Base-by-base conservation (phyloP, 1,140 invertebrate genomes). In the Bombus fervidus region DNA sequence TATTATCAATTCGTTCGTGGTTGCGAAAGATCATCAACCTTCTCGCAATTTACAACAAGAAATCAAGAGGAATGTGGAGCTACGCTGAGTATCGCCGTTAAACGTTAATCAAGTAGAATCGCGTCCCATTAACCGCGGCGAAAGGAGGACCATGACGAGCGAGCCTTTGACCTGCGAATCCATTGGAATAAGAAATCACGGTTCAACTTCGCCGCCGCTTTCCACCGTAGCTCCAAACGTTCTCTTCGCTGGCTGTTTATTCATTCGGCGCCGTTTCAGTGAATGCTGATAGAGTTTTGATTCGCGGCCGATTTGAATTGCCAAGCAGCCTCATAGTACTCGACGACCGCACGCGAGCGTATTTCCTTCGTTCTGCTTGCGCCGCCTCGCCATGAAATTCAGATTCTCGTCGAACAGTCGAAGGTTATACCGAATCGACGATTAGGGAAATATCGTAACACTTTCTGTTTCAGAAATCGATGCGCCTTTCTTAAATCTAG, bases 381-480 rank as follows among this genome's bases (percentile, higher is more conserved):
- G 34, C 18, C 28, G 47, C n/a, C 0, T 57, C 34, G 1, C 71
- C 10, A 43, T 81, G 69, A 81, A 64, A 81, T 73, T 72, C 53
- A 41, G 25, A 81, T 81, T 72, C 69, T 18, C 43, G 68, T 39
- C 25, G 66, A 71, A 34, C 77, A 43, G 37, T 2, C 37, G 69
- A 73, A 74, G 80, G 80, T 73, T 74, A 64, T 64, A 22, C 22
- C 37, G 28, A 62, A 9, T 72, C 69, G 57, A 43, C 18, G 80
- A 82, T 82, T 82, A 82, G 69, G 80, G 39, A 74, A 82, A 74
- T 82, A 71, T 53, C 43, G 79, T 41, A 59, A 73, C 69, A 82
- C 53, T 64, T 47, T 79, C 41, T 15, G 59, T 34, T 79, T 62
- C 37, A 15, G 15, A 41, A 71, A 41, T 71, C 28, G 37, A 28